phyloP scores from a whole-genome alignment of 1,140 invertebrate genomes.

The Drosophila obscura region DNA sequence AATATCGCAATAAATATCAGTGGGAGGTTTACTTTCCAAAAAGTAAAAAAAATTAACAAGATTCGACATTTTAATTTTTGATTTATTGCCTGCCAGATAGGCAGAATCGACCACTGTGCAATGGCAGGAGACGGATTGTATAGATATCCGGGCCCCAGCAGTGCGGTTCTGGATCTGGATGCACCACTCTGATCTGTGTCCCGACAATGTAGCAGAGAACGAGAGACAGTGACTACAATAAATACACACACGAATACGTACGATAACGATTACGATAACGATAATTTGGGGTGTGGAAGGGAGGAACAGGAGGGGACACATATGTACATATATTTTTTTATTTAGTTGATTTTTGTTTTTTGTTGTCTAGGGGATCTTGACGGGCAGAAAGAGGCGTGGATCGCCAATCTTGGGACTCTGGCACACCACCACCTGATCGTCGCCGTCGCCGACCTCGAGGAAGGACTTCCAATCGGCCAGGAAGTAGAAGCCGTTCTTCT shows the following conservation, averaged over 20 bases:
- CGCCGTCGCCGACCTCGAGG: conserved; percentile 91
- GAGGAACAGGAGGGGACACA: conserved; percentile 8
- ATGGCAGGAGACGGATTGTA: too few species aligned
- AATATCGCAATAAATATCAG: too few species aligned
- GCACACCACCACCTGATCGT: conserved; percentile 89
- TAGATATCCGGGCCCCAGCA: too few species aligned
- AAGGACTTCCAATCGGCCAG: conserved; percentile 93
- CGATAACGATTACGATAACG: too few species aligned
- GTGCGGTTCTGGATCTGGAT: too few species aligned
- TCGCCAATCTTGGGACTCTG: conserved; percentile 92
- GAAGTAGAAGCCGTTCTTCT: conserved; percentile 91
- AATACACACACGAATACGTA: conserved; percentile 71
- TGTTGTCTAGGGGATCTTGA: conserved; percentile 87
- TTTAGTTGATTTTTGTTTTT: conserved; percentile 59
- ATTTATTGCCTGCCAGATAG: too few species aligned
- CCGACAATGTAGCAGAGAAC: conserved; percentile 18
- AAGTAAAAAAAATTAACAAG: too few species aligned
- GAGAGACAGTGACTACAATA: conserved; percentile 75
- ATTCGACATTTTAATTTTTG: too few species aligned
- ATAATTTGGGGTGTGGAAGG: neutral
- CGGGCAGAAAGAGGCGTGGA: conserved; percentile 89
- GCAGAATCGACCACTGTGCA: too few species aligned
- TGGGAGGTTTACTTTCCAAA: too few species aligned
- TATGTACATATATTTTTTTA: conserved; percentile 56
- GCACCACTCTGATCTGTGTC: conserved; percentile 1